Evolutionary conservation across 2,888 invertebrate species (phyloP), one percentile per base, ranked within the genome.

Genomic region (Eupeodes luniger): DNA sequence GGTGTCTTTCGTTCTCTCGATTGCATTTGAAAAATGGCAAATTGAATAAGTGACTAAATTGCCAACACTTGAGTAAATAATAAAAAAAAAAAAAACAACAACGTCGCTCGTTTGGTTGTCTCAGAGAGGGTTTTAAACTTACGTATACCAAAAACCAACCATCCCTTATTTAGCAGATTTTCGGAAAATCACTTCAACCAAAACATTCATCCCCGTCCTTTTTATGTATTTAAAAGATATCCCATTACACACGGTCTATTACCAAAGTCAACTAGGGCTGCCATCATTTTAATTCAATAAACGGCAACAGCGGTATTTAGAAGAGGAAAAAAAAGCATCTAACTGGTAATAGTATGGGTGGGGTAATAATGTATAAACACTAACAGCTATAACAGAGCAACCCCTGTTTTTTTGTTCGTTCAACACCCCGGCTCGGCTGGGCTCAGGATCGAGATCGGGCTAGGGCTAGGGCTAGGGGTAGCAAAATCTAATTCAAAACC

Each of bases 11-110:
- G 62, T 47, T 67, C 53, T 74, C 67, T 61, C 89, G 88, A 85
- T 90, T 89, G 89, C 81, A 64, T 91, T 92, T 92, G 92, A 93
- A 93, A 93, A 93, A 93, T 93, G 93, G 93, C 92, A 93, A 93
- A 93, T 93, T 93, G 93, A 93, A 93, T 93, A 89, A 89, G 89
- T 89, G 89, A 89, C 85, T 89, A 85, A 89, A 85, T 89, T 81
- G 81, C 89, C 81, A 89, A 89, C 85, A 89, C 89, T 89, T 89
- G 89, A 90, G 85, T 80, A 90, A 90, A 89, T 90, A 90, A 86
- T 89, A 89, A 89, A 89, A 90, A 90, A 83, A 62, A 36, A 44
- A 16, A 40, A 40, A 40, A 40, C 40, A 40, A 40, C 57, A 9
- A 40, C 5, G 40, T 40, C 40, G 40, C 1, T 40, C 6, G 40